Evolutionary conservation across 2,888 invertebrate species (phyloP).

Genomic region (Sphaerophoria taeniata): DNA sequence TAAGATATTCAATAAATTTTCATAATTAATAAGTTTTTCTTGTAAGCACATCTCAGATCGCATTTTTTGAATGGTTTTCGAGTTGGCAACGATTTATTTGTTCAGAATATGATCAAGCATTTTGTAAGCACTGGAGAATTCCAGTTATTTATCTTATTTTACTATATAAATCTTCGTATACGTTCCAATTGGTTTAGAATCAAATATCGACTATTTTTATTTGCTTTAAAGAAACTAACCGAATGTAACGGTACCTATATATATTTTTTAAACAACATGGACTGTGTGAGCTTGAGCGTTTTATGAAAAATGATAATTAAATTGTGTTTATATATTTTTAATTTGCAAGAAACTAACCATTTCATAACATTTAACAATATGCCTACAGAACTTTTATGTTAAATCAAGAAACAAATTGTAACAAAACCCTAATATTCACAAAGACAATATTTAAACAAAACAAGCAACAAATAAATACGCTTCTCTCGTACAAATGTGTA

Average conservation of each 20-base stretch:
- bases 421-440: constrained; percentile 65
- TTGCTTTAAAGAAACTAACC: constrained; percentile 15
- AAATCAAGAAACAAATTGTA: constrained; percentile 14
- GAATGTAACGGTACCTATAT: constrained; percentile 57
- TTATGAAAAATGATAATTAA: constrained; percentile 15
- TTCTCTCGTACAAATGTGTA: constrained; percentile 26
- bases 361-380: constrained; percentile 43
- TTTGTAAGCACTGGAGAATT: constrained; percentile 45
- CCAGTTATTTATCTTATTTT: constrained; percentile 32
- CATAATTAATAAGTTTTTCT: constrained; percentile 32
- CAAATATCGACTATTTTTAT: not conserved
- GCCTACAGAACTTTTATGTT: constrained; percentile 42
- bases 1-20: constrained; percentile 55
- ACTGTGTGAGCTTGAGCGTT: constrained; percentile 39
- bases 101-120: constrained; percentile 11
- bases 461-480: constrained; percentile 17
- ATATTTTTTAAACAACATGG: constrained; percentile 11
- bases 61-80: constrained; percentile 7
- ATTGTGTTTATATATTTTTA: constrained; percentile 45
- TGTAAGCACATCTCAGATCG: constrained; percentile 57
- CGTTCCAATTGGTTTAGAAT: not conserved
- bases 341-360: constrained; percentile 47
- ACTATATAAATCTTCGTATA: not conserved
- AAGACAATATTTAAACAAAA: constrained; percentile 63
- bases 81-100: not conserved